Evolutionary conservation across 2,888 invertebrate species (phyloP).

Genomic region (Scaptodrosophila latifasciaeformis): DNA sequence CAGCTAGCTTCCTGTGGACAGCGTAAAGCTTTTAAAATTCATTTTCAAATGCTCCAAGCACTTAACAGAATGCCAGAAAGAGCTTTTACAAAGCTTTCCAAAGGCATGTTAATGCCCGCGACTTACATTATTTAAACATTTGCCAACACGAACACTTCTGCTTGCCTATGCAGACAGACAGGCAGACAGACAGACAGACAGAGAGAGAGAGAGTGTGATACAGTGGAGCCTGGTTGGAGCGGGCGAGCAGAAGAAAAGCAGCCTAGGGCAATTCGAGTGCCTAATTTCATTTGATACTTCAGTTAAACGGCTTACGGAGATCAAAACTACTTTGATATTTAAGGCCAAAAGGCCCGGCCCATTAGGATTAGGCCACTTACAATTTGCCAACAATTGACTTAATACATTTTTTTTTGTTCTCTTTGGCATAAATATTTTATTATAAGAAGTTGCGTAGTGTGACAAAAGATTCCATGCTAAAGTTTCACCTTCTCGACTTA

Average conservation of each 20-base stretch:
- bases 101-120: conserved; percentile 49
- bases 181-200: no score
- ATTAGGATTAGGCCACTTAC: not conserved
- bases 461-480: no score
- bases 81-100: conserved; percentile 51
- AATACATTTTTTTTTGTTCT: not conserved
- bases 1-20: conserved; percentile 50
- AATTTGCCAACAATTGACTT: not conserved
- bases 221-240: conserved; percentile 33
- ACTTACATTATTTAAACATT: conserved; percentile 61
- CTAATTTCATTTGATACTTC: conserved; percentile 5
- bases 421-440: conserved; percentile 21
- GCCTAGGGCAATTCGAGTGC: conserved; percentile 20
- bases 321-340: not conserved
- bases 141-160: no score
- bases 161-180: no score
- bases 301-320: no score
- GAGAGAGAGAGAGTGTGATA: no score
- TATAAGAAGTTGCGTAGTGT: no score
- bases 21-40: conserved; percentile 55
- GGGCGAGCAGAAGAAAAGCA: not conserved
- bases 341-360: no score
- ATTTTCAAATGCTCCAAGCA: conserved; percentile 26
- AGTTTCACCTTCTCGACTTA: no score
- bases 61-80: conserved; percentile 48